phyloP scores from a whole-genome alignment of 1,140 invertebrate species.

The Solen grandis region DNA sequence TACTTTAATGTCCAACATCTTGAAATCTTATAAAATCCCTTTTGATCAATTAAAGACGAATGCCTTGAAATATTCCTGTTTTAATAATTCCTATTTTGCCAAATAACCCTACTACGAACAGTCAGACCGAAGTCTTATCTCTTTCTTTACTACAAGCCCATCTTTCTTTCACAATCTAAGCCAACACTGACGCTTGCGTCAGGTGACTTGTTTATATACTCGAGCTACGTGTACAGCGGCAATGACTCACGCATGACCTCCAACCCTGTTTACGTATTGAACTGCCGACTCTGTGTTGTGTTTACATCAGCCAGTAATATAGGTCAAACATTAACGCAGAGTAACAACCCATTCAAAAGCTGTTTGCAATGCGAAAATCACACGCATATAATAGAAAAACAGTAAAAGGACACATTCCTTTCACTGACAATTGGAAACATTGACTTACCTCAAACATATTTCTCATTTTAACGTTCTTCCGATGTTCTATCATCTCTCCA shows the following conservation, averaged over 20 bases:
- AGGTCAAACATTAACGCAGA: slow-evolving; percentile 16
- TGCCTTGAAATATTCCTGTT: too few relatives aligned
- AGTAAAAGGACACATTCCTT: too few relatives aligned
- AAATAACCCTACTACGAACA: too few relatives aligned
- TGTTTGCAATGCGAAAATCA: not conserved
- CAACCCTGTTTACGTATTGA: slow-evolving; percentile 28
- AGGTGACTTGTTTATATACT: slow-evolving; percentile 50
- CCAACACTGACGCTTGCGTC: slow-evolving; percentile 51
- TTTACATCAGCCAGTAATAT: slow-evolving; percentile 48
- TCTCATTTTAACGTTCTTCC: not conserved
- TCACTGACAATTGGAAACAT: too few relatives aligned
- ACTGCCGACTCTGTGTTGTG: slow-evolving; percentile 4
- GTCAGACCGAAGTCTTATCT: slow-evolving; percentile 35
- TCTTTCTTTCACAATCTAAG: slow-evolving; percentile 36
- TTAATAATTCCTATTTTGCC: too few relatives aligned
- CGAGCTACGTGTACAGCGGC: slow-evolving; percentile 30
- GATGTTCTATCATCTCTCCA: slow-evolving; percentile 56
- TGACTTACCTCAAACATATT: not conserved
- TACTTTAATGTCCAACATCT: not conserved
- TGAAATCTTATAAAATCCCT: not conserved
- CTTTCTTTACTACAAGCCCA: slow-evolving; percentile 49
- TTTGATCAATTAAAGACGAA: not conserved
- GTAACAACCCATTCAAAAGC: slow-evolving; percentile 19
- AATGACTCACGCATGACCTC: slow-evolving; percentile 47
- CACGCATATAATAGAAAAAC: too few relatives aligned